Evolutionary conservation across 2,797 vertebrate species (phyloP), one percentile per base, ranked within the genome.

Genomic region (Lagodon rhomboides): DNA sequence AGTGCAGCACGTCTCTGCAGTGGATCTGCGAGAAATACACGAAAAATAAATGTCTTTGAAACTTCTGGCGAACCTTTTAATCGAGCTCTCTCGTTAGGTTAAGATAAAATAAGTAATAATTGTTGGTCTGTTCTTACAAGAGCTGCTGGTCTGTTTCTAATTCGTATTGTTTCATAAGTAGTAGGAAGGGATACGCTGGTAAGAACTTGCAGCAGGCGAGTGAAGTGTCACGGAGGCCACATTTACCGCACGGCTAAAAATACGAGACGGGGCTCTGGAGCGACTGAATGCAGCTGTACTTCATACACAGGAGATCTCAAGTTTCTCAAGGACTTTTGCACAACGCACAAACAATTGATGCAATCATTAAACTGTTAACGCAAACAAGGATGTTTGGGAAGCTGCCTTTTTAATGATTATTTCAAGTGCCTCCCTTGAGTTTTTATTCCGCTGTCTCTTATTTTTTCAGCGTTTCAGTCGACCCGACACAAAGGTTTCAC

Each of bases 221-320:
- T 64, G 27, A 63, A 73, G 74, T 73, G 78, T 84, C 67, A 75
- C 73, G 53, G 71, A 79, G 68, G 77, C 64, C 59, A 79, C 59
- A 67, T 77, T 63, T 50, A 84, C 55, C 77, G 73, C 63, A 75
- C 59, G 54, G 67, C 68, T 77, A 75, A 76, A 78, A 86, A 86
- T 83, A 83, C 46, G 64, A 76, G 68, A 76, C 60, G n/a, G 47
- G 58, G 50, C 78, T 82, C 75, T 69, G 64, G 66, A 66, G 44
- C 67, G 62, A 67, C 56, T 76, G 54, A 82, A 64, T 62, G 20
- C 79, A 78, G 83, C 81, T 71, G 73, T n/a, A 71, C 75, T 61
- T 75, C 58, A 79, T 23, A 54, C 79, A 82, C 73, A 65, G 49
- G 66, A 74, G 63, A 53, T 80, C 66, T 73, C 53, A 22, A 66